These are phyloP conservation scores for Cordilura impudica DNA, from an alignment of 2,888 invertebrate genomes.

Conservation along the genomic window DNA sequence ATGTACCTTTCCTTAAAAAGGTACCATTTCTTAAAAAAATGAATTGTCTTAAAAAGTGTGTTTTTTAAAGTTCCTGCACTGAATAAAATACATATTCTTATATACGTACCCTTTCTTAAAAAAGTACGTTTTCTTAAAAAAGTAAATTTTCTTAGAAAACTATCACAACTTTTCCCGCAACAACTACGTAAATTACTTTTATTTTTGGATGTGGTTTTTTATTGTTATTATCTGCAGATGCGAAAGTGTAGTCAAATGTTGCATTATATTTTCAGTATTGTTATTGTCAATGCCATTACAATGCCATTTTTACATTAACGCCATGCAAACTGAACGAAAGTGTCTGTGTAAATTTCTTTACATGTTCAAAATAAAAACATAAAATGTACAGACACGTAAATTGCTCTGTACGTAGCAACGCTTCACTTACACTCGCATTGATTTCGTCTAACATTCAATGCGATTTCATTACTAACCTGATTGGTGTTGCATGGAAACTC, in stretches of 20 bases:
- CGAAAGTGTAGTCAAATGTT: background rate
- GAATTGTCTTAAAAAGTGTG: no score
- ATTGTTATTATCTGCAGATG: background rate
- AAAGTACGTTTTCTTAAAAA: no score
- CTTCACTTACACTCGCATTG: no score
- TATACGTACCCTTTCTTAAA: no score
- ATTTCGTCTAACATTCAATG: background rate
- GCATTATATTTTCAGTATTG: background rate
- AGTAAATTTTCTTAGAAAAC: no score
- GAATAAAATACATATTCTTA: no score
- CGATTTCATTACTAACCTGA: background rate
- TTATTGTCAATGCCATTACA: constrained; percentile 16
- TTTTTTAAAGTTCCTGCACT: no score
- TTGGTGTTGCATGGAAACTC: background rate
- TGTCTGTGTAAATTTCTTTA: constrained; percentile 32
- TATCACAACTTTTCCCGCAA: no score
- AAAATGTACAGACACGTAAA: background rate
- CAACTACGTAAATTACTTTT: no score
- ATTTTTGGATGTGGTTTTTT: background rate
- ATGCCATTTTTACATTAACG: constrained; percentile 17
- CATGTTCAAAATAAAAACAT: constrained; percentile 15
- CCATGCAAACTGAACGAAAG: background rate
- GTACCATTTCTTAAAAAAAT: no score
- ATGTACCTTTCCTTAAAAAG: no score
- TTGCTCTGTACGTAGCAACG: background rate